Base-by-base conservation (phyloP, 1,140 invertebrate genomes). In the Diuraphis noxia region DNA sequence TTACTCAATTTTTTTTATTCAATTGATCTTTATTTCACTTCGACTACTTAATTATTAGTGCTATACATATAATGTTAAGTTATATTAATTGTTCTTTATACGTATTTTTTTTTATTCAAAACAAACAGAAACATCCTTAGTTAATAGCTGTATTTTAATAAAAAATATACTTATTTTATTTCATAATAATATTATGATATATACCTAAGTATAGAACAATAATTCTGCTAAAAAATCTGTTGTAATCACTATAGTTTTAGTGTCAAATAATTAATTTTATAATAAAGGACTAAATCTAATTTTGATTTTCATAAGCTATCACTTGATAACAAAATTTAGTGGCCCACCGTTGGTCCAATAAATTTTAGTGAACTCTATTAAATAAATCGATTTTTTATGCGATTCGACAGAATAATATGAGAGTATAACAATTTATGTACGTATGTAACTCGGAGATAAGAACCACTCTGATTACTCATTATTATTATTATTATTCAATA, bases 61-160 rank as follows among this genome's bases (percentile, higher is more conserved):
- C n/a, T 6, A 43, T 43, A 6, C 56, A 17, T n/a, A n/a, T 30
- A 72, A 0, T 19, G 13, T n/a, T 72, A 4, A 34, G 38, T 88
- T 63, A n/a, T 40, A 63, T 88, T 88, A 88, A 72, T 88, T 38
- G 0, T 87, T 87, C 38, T 52, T 52, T 56, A 46, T 34, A 49
- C 34, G 8, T 49, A n/a, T 52, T 17, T 84, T 17, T 84, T 41
- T 52, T 30, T n/a, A 63, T 56, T 87, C 36, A 63, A 63, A 63
- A 38, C 40, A 88, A 52, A 40, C 49, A 88, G 3, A 88, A 88
- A 88, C 34, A 9, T 40, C 40, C 4, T 63, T 41, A 25, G 7
- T 56, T 30, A 52, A 85, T 85, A n/a, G 30, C 19, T 17, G 2
- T 43, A 17, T 84, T 84, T 46, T 30, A 84, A n/a, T n/a, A 84